These are phyloP conservation scores for Muricea muricata DNA, from an alignment of 92 coral and sea anemone species.

Conservation along the genomic window DNA sequence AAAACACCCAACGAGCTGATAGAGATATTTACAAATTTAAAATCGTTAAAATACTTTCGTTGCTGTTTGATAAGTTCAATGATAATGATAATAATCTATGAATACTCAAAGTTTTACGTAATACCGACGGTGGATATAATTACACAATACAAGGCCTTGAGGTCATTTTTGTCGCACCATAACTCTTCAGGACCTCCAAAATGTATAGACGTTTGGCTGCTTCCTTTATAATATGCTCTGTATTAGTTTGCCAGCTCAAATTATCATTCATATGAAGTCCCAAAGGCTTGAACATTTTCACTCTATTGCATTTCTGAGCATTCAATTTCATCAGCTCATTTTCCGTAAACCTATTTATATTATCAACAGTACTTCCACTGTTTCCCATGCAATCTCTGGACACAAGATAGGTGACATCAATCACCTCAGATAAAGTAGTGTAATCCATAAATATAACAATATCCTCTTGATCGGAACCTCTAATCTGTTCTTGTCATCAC, in stretches of 20 bases:
- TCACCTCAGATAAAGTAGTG: not conserved
- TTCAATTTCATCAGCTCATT: not conserved
- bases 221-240: too few species aligned
- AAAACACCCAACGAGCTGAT: too few species aligned
- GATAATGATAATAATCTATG: too few species aligned
- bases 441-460: not conserved
- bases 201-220: too few species aligned
- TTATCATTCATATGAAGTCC: not conserved
- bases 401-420: not conserved
- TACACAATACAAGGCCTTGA: too few species aligned
- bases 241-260: too few species aligned
- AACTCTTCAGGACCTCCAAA: not conserved
- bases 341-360: not conserved
- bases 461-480: not conserved
- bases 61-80: too few species aligned
- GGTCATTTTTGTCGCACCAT: not conserved
- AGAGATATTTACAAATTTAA: too few species aligned
- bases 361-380: constrained; percentile 2
- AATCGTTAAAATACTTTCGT: too few species aligned
- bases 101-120: too few species aligned
- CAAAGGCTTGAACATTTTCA: not conserved
- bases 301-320: not conserved
- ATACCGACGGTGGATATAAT: too few species aligned
- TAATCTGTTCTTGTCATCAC: not conserved
- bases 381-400: not conserved